Evolutionary conservation across 2,797 vertebrate genomes (phyloP), one percentile per base, ranked within the genome.

Genomic region (Poeciliopsis gracilis): DNA sequence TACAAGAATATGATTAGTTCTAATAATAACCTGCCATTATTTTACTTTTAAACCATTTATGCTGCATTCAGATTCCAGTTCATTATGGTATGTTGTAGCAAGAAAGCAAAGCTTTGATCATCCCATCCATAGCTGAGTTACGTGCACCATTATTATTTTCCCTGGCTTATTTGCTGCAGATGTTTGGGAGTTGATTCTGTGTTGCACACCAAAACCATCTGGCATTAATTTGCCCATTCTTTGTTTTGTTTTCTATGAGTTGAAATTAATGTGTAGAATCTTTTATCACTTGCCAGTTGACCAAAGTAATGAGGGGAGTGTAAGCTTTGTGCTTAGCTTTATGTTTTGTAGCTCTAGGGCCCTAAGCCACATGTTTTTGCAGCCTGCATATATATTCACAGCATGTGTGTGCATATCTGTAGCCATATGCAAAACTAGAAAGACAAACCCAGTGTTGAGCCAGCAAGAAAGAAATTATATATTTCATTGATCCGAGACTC

Each of bases 251-350:
- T 94, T 93, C 88, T 89, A 85, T 94, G 91, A 91, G 92, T 93
- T 86, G 86, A 89, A 91, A 89, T 89, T 81, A 93, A 91, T 87
- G 80, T 87, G 79, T 46, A 71, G 77, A 72, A 89, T 81, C 89
- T 94, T 95, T 95, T 83, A 95, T 94, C 90, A 81, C 83, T 83
- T 87, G 94, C 94, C 95, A 95, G 87, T 85, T 88, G 86, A 89
- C 82, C 85, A 67, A 90, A 91, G 90, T 89, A 92, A 95, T 92
- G 88, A 93, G 91, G 87, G 85, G 88, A 87, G 88, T 89, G 77
- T 88, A 94, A 85, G 89, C 83, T 90, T 87, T 90, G 84, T 87
- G 82, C 87, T 45, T 36, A 83, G 89, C 84, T 77, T 84, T 61
- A 76, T 80, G 81, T 91, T 91, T 89, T 78, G 71, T 36, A 57